Evolutionary conservation across 2,888 invertebrate genomes (phyloP).

Genomic region (Lasius platythorax): DNA sequence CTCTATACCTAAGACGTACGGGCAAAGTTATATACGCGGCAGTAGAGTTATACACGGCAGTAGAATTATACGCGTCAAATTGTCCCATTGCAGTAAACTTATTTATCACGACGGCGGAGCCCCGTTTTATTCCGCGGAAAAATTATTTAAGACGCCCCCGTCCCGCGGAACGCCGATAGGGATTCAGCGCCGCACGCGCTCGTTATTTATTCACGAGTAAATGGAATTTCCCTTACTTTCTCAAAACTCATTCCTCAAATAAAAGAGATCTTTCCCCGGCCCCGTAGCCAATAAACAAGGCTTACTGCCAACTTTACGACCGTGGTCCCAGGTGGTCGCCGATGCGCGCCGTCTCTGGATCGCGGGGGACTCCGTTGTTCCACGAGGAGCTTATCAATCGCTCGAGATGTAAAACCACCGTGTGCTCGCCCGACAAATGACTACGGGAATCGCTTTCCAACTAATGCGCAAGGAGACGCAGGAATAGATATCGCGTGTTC

Average conservation of each 20-base stretch:
- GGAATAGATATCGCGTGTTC: not conserved
- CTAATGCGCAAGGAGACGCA: not conserved
- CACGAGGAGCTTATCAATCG: constrained; percentile 75
- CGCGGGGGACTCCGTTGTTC: constrained; percentile 59
- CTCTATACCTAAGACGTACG: not conserved
- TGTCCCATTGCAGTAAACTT: constrained; percentile 59
- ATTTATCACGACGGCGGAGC: constrained; percentile 60
- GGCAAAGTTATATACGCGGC: constrained; percentile 7
- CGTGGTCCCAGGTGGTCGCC: constrained; percentile 66
- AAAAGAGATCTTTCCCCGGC: constrained; percentile 68
- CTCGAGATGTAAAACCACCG: constrained; percentile 62
- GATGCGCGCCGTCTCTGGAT: constrained; percentile 52
- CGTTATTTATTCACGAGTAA: constrained; percentile 72
- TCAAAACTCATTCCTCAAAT: constrained; percentile 62
- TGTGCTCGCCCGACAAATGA: constrained; percentile 53
- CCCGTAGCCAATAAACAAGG: constrained; percentile 72
- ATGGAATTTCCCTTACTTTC: constrained; percentile 65
- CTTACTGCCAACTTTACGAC: constrained; percentile 75
- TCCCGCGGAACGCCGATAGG: constrained; percentile 46
- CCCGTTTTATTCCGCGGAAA: constrained; percentile 59
- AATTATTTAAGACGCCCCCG: constrained; percentile 20
- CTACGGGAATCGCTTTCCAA: not conserved
- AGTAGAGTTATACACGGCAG: not conserved
- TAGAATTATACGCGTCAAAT: constrained; percentile 52
- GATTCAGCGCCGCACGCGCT: constrained; percentile 43